A percentile compares a stretch with the other conserved stretches of the same genome.
Conservation (phyloP, 2,113 vertebrate genomes). For the Clarias batrachus region DNA sequence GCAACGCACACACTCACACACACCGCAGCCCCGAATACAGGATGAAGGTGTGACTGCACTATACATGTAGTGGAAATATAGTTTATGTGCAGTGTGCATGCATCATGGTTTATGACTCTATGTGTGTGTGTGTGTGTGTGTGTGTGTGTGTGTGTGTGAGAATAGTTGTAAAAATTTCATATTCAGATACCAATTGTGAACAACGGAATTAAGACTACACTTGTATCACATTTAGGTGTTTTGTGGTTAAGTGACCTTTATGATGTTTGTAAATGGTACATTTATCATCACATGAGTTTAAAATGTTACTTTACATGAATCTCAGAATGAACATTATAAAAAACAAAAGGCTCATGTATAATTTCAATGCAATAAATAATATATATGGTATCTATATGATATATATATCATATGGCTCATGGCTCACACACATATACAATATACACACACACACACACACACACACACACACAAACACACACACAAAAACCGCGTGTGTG, state of each 20-base stretch:
- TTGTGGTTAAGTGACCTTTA: not conserved
- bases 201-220: not conserved
- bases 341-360: too few species aligned
- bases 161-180: not conserved
- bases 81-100: not conserved
- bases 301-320: not conserved
- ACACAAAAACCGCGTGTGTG: too few species aligned
- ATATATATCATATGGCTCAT: too few species aligned
- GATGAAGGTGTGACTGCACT: slow-evolving; percentile 20
- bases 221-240: not conserved
- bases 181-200: not conserved
- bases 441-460: too few species aligned
- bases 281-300: not conserved
- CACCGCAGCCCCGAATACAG: slow-evolving; percentile 67
- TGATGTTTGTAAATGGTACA: not conserved
- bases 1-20: slow-evolving; percentile 57
- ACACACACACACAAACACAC: too few species aligned
- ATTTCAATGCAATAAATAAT: too few species aligned
- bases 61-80: not conserved
- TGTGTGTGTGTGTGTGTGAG: not conserved
- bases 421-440: too few species aligned
- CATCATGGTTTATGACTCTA: not conserved
- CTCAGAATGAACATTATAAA: not conserved
- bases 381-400: too few species aligned
- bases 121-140: not conserved